phyloP scores from a whole-genome alignment of 2,113 vertebrate species.

The Megaleporinus macrocephalus region DNA sequence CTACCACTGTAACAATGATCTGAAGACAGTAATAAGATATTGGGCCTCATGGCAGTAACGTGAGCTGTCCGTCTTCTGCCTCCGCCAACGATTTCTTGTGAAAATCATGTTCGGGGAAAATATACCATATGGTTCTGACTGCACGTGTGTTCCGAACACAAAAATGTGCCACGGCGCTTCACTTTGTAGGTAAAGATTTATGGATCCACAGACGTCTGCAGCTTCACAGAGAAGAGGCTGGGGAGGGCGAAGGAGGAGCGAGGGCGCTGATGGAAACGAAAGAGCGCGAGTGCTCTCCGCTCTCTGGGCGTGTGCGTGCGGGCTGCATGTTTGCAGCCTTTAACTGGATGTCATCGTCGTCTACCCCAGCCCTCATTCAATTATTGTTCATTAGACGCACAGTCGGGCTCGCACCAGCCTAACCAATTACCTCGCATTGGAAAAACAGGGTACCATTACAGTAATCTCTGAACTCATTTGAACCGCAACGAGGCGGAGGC shows the following conservation, averaged over 20 bases:
- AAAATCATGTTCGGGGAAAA: too few species aligned
- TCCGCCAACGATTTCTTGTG: too few species aligned
- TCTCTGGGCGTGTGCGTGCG: background rate
- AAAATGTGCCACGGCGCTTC: background rate
- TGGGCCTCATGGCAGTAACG: too few species aligned
- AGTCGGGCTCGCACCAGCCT: conserved; percentile 41
- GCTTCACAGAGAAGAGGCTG: background rate
- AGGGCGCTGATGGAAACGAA: background rate
- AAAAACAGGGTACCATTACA: conserved; percentile 48
- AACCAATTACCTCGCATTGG: conserved; percentile 50
- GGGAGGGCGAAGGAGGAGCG: background rate
- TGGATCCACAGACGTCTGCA: background rate
- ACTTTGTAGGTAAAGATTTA: background rate
- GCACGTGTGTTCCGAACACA: background rate
- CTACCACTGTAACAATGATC: too few species aligned
- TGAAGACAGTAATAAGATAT: too few species aligned
- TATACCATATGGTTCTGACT: background rate
- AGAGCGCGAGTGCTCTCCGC: background rate
- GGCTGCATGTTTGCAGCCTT: background rate
- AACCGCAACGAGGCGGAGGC: conserved; percentile 23
- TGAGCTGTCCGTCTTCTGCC: too few species aligned
- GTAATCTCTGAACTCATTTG: conserved; percentile 50
- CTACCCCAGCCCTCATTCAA: conserved; percentile 40
- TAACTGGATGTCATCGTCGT: conserved; percentile 21
- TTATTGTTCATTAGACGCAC: conserved; percentile 44